Evolutionary conservation across 2,113 vertebrate genomes (phyloP).

Genomic region (Chamaetylas fuelleborni): DNA sequence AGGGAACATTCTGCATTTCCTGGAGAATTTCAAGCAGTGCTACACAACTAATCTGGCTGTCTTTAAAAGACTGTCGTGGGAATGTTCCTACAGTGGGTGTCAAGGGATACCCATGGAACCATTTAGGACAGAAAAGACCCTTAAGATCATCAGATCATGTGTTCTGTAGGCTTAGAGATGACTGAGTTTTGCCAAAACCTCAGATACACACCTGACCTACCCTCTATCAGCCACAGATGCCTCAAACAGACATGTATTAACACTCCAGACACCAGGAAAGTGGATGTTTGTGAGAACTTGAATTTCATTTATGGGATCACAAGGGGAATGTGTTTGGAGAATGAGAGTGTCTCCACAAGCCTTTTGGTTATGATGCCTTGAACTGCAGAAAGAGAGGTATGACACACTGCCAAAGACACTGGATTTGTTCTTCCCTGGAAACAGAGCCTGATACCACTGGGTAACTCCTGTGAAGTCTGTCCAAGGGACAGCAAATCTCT

Average conservation of each 20-base stretch:
- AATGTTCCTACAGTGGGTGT: neutral
- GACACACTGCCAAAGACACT: neutral
- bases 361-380: neutral
- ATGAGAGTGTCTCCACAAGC: neutral
- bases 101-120: neutral
- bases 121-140: neutral
- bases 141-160: neutral
- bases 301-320: neutral
- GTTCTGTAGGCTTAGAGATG: accelerated
- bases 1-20: neutral
- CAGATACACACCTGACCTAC: neutral
- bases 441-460: neutral
- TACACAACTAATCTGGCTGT: neutral
- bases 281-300: neutral
- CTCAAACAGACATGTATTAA: neutral
- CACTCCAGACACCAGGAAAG: neutral
- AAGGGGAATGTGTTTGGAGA: neutral
- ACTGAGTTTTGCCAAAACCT: neutral
- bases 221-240: neutral
- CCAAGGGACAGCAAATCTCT: neutral
- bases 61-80: neutral
- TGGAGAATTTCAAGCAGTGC: neutral
- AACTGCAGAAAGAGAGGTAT: neutral
- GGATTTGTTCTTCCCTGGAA: neutral
- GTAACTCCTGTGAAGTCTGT: neutral